A percentile compares a stretch with the other conserved stretches of the same genome.
These are phyloP conservation scores for Microcebus murinus DNA, from an alignment of 2,113 vertebrate genomes.

Conservation along the genomic window DNA sequence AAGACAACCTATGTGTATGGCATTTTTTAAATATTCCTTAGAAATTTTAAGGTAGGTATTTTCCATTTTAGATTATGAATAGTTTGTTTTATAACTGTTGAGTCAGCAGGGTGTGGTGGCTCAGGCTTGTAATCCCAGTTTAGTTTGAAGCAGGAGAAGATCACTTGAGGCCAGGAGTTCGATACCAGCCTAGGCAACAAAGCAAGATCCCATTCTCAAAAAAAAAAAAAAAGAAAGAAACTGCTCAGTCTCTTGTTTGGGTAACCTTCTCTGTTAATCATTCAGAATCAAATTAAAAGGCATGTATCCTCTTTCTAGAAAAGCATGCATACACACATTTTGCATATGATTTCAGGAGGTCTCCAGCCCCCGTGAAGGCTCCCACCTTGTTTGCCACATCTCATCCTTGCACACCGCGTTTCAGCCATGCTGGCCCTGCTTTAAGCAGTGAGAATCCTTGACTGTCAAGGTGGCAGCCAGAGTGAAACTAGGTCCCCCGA, in stretches of 20 bases:
- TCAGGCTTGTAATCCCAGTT: no score
- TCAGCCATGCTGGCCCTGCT: background rate
- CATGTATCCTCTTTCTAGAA: background rate
- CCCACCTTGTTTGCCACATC: background rate
- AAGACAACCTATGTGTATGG: background rate
- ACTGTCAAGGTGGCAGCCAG: background rate
- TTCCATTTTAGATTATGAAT: background rate
- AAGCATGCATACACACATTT: fast-evolving
- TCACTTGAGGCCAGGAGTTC: no score
- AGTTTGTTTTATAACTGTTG: background rate
- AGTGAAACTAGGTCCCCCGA: background rate
- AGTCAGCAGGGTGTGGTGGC: no score
- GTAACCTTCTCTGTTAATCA: background rate
- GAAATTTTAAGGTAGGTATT: background rate
- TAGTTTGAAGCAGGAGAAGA: no score
- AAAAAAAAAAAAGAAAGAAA: no score
- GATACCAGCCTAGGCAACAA: no score
- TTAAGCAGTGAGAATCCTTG: background rate
- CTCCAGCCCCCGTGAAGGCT: background rate
- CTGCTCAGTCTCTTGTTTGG: background rate
- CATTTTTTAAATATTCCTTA: background rate
- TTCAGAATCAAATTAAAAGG: background rate
- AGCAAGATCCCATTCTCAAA: no score
- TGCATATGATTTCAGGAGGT: background rate
- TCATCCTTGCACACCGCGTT: no score